Evolutionary conservation across 2,888 invertebrate species (phyloP), one percentile per base, ranked within the genome.

Genomic region (Cacoxenus indagator): DNA sequence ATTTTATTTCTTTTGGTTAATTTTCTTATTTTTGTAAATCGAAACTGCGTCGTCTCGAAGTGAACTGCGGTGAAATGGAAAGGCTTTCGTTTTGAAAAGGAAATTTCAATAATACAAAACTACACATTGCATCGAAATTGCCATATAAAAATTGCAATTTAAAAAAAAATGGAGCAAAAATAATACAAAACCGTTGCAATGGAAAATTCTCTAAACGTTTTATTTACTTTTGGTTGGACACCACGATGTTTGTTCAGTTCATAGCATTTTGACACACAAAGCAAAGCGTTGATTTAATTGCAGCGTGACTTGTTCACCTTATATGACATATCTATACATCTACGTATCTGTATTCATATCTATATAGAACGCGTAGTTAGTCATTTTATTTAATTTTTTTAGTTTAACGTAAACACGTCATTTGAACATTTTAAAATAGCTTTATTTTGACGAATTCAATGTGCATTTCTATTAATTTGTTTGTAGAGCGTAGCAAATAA

Each of bases 261-360:
- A 37, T 8, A 37, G 37, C 8, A 37, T 37, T 8, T 2, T 14
- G 14, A 37, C 37, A 5, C 5, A 37, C n/a, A n/a, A n/a, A n/a
- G n/a, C n/a, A 37, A 37, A 37, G 8, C 37, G 37, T 37, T 37
- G 1, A 51, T 51, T 51, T 17, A 9, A 22, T 48, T 17, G 5
- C n/a, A 48, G 48, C 51, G 51, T 51, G 51, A 51, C 51, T 51
- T 19, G 51, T 51, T 51, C 4, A 51, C 51, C 51, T 51, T 51
- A 51, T 22, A 4, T 1, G 9, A 51, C 22, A 2, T 8, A 17
- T 51, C 22, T 22, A 22, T 17, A 22, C 22, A 17, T 48, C 17
- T 48, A 48, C 17, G 37, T 37, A 14, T 37, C 14, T 8, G 9
- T 14, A 14, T 14, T 4, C 37, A 37, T 14, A 11, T 14, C 9